Conservation (phyloP, 1,140 invertebrate genomes). For the Pantala flavescens region DNA sequence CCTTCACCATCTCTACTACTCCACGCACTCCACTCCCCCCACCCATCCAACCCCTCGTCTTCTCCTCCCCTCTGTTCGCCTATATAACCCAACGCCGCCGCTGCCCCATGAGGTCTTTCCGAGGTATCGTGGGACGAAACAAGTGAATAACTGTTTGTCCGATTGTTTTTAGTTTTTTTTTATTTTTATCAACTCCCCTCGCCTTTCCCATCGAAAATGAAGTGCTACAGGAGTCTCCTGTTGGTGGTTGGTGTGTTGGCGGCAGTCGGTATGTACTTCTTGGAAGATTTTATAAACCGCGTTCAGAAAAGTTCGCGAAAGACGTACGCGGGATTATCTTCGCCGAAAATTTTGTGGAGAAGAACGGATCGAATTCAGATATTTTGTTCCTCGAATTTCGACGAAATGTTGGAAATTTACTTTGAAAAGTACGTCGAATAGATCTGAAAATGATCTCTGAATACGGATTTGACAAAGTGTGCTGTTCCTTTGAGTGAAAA, state of each 20-base stretch:
- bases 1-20: background rate
- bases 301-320: too few relatives aligned
- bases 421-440: too few relatives aligned
- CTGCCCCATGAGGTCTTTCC: background rate
- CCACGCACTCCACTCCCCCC: background rate
- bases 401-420: too few relatives aligned
- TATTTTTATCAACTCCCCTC: background rate
- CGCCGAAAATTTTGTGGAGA: too few relatives aligned
- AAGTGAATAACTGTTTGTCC: background rate
- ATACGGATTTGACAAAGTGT: too few relatives aligned
- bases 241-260: background rate
- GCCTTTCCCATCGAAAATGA: background rate
- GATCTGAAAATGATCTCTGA: too few relatives aligned
- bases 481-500: too few relatives aligned
- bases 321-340: too few relatives aligned
- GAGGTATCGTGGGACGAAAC: slow-evolving; percentile 2
- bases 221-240: background rate
- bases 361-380: too few relatives aligned
- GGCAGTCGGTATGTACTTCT: background rate
- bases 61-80: background rate
- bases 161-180: background rate
- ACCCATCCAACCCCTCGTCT: background rate
- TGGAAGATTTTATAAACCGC: background rate
- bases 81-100: background rate
- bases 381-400: too few relatives aligned